These are phyloP conservation scores for Drosophila gunungcola DNA, from an alignment of 1,140 invertebrate genomes.

Conservation along the genomic window DNA sequence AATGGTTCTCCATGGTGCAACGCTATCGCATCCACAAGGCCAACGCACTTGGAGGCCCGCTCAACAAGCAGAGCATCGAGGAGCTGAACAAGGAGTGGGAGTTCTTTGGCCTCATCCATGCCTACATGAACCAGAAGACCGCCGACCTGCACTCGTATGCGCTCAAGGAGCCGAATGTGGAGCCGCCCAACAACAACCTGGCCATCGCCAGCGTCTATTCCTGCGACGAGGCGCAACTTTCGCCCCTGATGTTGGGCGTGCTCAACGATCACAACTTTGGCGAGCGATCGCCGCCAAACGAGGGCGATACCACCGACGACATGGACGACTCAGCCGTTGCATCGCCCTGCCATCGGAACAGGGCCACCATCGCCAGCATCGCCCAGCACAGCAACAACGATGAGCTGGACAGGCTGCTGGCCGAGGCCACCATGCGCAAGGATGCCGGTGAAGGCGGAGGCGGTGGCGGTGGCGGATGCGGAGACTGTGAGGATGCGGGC, in stretches of 20 bases:
- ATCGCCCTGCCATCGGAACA: neutral
- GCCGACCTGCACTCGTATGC: slow-evolving; percentile 79
- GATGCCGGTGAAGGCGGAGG: neutral
- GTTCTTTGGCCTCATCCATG: slow-evolving; percentile 72
- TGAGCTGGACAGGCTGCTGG: slow-evolving; percentile 28
- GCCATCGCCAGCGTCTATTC: slow-evolving; percentile 53
- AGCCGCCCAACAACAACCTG: slow-evolving; percentile 26
- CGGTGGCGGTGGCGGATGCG: neutral
- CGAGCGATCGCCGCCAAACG: neutral
- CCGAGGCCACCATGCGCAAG: slow-evolving; percentile 13
- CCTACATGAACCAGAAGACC: slow-evolving; percentile 74
- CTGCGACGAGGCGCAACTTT: slow-evolving; percentile 23
- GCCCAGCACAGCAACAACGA: slow-evolving; percentile 13
- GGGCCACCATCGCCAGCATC: no score
- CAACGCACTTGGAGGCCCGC: slow-evolving; percentile 24
- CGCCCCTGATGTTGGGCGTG: slow-evolving; percentile 41
- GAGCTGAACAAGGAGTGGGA: slow-evolving; percentile 75
- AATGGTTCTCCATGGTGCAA: slow-evolving; percentile 74
- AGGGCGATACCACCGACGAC: slow-evolving; percentile 9
- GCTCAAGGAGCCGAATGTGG: slow-evolving; percentile 67
- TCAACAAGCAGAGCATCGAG: slow-evolving; percentile 50
- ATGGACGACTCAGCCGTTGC: neutral
- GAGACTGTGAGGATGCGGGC: neutral
- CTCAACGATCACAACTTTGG: slow-evolving; percentile 62
- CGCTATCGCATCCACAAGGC: slow-evolving; percentile 73